These are phyloP conservation scores for Sebastes baramenuke DNA, from an alignment of 2,797 vertebrate genomes.

Conservation along the genomic window DNA sequence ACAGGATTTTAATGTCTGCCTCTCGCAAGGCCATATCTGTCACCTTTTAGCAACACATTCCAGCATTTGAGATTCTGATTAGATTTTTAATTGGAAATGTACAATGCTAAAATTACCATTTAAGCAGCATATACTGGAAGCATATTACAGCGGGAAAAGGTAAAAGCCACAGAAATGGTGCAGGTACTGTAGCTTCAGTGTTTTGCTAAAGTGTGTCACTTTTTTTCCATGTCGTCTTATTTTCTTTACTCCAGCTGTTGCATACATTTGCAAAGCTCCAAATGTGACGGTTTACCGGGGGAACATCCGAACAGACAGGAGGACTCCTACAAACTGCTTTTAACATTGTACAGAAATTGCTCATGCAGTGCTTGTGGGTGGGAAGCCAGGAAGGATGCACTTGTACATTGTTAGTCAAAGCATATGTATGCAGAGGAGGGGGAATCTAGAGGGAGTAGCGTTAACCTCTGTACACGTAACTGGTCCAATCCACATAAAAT, in stretches of 20 bases:
- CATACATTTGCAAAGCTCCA: not conserved
- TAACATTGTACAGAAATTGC: not conserved
- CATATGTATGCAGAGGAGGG: slow-evolving; percentile 6
- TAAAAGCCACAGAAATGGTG: not conserved
- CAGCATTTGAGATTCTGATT: not conserved
- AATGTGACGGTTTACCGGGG: not conserved
- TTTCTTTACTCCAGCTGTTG: slow-evolving; percentile 9
- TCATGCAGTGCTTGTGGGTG: slow-evolving; percentile 1
- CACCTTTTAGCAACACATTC: not conserved
- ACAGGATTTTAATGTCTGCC: not conserved
- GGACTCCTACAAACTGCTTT: not conserved
- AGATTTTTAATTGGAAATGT: not conserved
- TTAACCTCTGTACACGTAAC: not conserved
- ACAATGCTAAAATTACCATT: not conserved
- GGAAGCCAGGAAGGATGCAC: slow-evolving; percentile 14
- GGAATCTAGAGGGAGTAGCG: not conserved
- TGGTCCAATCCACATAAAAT: not conserved
- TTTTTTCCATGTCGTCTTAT: not conserved
- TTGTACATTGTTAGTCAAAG: not conserved
- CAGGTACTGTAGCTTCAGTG: not conserved
- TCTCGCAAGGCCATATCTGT: not conserved
- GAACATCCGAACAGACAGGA: not conserved
- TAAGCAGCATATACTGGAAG: not conserved
- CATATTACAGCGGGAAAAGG: not conserved
- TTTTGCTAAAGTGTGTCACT: not conserved